Percentiles rank a stretch among this genome's conserved stretches.
These are phyloP conservation scores for Hippopotamyrus pictus DNA, from an alignment of 2,797 vertebrate species.

Conservation along the genomic window DNA sequence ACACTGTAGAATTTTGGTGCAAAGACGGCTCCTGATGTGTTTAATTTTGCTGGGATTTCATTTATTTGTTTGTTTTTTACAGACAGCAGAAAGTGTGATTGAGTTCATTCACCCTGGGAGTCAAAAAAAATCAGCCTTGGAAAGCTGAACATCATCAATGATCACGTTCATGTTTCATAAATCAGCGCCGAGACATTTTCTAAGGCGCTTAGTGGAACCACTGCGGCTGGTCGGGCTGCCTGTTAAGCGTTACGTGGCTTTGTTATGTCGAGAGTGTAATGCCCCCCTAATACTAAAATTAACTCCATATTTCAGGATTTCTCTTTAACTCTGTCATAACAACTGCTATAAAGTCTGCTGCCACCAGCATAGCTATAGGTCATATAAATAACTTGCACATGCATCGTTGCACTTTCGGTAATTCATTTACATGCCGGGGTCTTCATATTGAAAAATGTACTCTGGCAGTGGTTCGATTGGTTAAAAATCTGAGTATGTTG, in stretches of 20 bases:
- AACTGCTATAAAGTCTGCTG: slow-evolving; percentile 19
- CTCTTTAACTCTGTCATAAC: slow-evolving; percentile 27
- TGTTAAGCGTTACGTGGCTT: slow-evolving; percentile 65
- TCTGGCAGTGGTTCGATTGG: neutral
- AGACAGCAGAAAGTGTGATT: neutral
- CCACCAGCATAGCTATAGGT: neutral
- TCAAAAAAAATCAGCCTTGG: neutral
- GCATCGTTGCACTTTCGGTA: neutral
- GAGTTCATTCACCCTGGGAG: slow-evolving; percentile 20
- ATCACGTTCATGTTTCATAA: slow-evolving; percentile 60
- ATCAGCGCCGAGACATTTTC: slow-evolving; percentile 63
- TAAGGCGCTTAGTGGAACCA: slow-evolving; percentile 51
- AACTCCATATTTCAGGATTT: slow-evolving; percentile 38
- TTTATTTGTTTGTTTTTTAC: neutral
- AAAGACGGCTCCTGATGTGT: neutral
- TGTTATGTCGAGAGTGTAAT: slow-evolving; percentile 63
- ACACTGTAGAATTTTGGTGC: neutral
- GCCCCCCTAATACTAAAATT: slow-evolving; percentile 39
- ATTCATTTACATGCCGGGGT: neutral
- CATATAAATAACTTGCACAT: neutral
- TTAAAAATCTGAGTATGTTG: neutral
- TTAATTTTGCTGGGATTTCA: neutral
- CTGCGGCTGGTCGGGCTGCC: slow-evolving; percentile 55
- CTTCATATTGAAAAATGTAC: neutral
- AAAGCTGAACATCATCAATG: slow-evolving; percentile 34